Evolutionary conservation across 2,888 invertebrate species (phyloP).

Genomic region (Corbicula japonica): DNA sequence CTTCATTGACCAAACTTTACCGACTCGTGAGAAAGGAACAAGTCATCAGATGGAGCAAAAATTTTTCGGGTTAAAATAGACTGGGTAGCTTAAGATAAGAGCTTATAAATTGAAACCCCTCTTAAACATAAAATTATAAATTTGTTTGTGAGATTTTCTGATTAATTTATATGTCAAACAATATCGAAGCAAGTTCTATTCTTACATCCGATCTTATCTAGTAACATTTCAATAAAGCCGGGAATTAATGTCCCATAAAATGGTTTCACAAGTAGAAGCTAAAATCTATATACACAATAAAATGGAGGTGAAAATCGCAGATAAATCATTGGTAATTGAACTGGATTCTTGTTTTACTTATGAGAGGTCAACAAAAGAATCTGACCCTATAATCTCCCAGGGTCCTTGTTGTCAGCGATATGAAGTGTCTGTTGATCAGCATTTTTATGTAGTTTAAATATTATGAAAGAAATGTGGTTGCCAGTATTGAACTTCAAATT

Average conservation of each 20-base stretch:
- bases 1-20: too few species aligned
- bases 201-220: constrained; percentile 26
- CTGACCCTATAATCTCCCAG: too few species aligned
- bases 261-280: constrained; percentile 37
- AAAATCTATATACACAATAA: constrained; percentile 4
- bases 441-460: too few species aligned
- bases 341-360: too few species aligned
- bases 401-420: too few species aligned
- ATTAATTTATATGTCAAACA: constrained; percentile 40
- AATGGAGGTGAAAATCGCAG: not conserved
- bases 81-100: constrained; percentile 28
- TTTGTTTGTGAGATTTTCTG: constrained; percentile 34
- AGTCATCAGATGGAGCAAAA: too few species aligned
- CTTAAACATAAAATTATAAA: constrained; percentile 35
- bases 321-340: constrained; percentile 1
- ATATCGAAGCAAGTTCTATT: constrained; percentile 16
- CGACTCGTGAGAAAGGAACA: too few species aligned
- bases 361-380: too few species aligned
- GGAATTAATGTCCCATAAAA: constrained; percentile 36
- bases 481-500: too few species aligned
- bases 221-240: constrained; percentile 40
- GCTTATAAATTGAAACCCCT: constrained; percentile 33
- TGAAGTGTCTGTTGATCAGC: too few species aligned
- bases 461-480: too few species aligned
- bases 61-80: constrained; percentile 13